These are phyloP conservation scores for Azemiops feae DNA, from an alignment of 2,113 vertebrate genomes.

Conservation along the genomic window DNA sequence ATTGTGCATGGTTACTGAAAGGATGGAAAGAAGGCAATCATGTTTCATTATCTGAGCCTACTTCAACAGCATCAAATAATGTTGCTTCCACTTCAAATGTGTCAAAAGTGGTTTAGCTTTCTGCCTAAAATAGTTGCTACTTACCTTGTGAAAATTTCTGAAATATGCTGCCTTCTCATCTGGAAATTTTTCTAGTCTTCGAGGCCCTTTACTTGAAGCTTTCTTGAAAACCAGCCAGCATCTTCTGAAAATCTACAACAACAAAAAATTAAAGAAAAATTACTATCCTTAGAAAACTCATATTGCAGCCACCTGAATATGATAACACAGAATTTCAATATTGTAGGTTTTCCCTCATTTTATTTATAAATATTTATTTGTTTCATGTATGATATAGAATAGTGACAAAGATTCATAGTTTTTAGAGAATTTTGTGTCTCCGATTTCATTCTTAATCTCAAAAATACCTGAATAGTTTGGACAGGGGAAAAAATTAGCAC, in stretches of 20 bases:
- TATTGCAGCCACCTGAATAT: neutral
- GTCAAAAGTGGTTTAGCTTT: neutral
- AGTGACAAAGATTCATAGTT: neutral
- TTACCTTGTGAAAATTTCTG: slow-evolving; percentile 96
- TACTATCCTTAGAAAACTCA: neutral
- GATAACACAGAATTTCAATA: no score
- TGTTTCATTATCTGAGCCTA: neutral
- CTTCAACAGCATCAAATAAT: neutral
- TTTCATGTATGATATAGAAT: neutral
- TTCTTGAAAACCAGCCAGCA: slow-evolving; percentile 99
- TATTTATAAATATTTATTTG: neutral
- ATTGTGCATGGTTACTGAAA: neutral
- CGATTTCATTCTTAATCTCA: neutral
- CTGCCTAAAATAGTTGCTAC: slow-evolving; percentile 1
- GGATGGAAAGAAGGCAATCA: neutral
- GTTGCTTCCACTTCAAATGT: neutral
- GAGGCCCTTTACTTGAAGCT: slow-evolving; percentile 96
- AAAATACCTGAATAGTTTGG: neutral
- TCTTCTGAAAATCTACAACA: slow-evolving; percentile 90
- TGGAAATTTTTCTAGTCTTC: slow-evolving; percentile 96
- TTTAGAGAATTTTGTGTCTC: neutral
- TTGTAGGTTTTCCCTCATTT: neutral
- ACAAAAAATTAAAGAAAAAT: slow-evolving; percentile 29
- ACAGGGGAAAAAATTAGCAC: neutral
- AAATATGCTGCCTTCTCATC: slow-evolving; percentile 98